Base-by-base conservation (phyloP, 2,888 invertebrate genomes). In the Drosophila maculinotata region DNA sequence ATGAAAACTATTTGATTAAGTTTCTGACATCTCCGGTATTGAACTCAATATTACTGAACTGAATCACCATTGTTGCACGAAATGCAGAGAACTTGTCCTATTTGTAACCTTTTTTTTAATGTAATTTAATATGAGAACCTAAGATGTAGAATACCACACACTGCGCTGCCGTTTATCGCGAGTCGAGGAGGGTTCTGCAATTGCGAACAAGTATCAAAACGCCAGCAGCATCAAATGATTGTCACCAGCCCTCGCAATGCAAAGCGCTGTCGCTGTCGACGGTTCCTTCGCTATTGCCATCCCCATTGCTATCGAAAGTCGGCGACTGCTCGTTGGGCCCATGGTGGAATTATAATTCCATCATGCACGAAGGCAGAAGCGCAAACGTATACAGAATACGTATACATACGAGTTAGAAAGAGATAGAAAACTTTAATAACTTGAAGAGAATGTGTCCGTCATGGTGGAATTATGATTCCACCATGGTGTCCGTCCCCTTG, bases 151-250 rank as follows among this genome's bases (percentile, higher is more conserved):
- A 59, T 54, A 51, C 53, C 45, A 70, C 53, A 59, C 68, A 69
- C 69, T 54, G 59, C 57, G 69, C 53, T 56, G 36, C 48, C 69
- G 69, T 73, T 67, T 69, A 73, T 45, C 70, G 72, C 72, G 66
- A 65, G 52, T 72, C 58, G 77, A 56, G 51, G 76, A 58, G 70
- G 77, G 42, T 45, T 72, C 77, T 76, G 73, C 57, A 71, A 72
- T 66, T 59, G 63, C 58, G 48, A 76, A 44, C 71, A 48, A 70
- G 76, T 64, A 70, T 57, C 76, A 48, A 58, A 65, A 63, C 54
- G 57, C 65, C 57, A 65, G 59, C 72, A 72, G 75, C 69, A 71
- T 74, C 75, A 73, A 76, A 65, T 73, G 58, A 57, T 76, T 73
- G 76, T 72, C 71, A 58, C 63, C 72, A 73, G 59, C 72, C 72